These are phyloP conservation scores for Acanthaster planci DNA, from an alignment of 35 echinoderm and acorn worm genomes.

Conservation along the genomic window DNA sequence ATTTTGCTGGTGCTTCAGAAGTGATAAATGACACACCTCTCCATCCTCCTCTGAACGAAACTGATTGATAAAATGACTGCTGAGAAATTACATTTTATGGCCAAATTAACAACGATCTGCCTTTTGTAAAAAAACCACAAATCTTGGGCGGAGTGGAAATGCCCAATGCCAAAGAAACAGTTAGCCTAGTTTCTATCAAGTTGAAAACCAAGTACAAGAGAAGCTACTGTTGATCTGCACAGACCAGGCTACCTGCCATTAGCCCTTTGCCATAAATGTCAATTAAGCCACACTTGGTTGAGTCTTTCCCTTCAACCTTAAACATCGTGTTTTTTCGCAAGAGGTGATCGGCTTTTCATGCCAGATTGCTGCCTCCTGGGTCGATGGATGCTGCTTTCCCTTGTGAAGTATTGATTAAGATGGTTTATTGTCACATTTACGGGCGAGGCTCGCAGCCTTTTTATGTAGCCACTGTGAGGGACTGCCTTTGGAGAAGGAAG, in stretches of 20 bases:
- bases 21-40: too few species aligned
- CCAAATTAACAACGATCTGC: too few species aligned
- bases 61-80: too few species aligned
- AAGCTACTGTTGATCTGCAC: not conserved
- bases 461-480: too few species aligned
- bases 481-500: too few species aligned
- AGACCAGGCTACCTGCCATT: slow-evolving; percentile 9
- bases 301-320: not conserved
- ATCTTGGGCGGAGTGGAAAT: not conserved
- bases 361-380: slow-evolving; percentile 8
- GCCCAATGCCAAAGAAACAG: not conserved
- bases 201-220: not conserved
- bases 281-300: slow-evolving; percentile 12
- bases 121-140: too few species aligned
- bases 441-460: too few species aligned
- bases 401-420: slow-evolving; percentile 12
- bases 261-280: slow-evolving; percentile 18
- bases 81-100: too few species aligned
- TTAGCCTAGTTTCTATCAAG: not conserved
- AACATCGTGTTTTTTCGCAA: slow-evolving; percentile 26
- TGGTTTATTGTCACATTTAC: slow-evolving; percentile 18
- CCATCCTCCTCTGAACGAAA: too few species aligned
- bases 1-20: too few species aligned
- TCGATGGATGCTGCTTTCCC: not conserved
- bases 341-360: not conserved